Percentiles rank a stretch among this genome's conserved stretches.
These are phyloP conservation scores for Drosophila obscura DNA, from an alignment of 1,140 invertebrate species.

Conservation along the genomic window DNA sequence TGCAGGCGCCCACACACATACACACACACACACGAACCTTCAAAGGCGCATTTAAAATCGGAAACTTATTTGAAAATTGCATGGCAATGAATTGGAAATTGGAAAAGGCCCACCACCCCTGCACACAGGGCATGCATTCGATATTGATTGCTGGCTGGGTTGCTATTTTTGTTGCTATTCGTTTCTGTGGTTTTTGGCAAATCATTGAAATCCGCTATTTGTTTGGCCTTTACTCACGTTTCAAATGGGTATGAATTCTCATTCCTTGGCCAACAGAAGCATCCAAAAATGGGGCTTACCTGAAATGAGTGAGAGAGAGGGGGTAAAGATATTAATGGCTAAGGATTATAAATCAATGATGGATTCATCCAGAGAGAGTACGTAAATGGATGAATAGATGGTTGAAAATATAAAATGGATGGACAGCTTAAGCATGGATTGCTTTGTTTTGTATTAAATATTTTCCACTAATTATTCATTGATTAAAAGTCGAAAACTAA, in stretches of 20 bases:
- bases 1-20: conserved; percentile 7
- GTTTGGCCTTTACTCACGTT: conserved; percentile 14
- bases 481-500: too few relatives aligned
- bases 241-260: too few relatives aligned
- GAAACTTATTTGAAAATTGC: conserved; percentile 60
- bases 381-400: too few relatives aligned
- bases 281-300: conserved; percentile 21
- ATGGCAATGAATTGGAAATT: conserved; percentile 55
- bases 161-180: conserved; percentile 17
- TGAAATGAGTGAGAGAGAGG: conserved; percentile 16
- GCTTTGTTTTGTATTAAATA: too few relatives aligned
- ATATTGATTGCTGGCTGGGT: conserved; percentile 34
- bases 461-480: too few relatives aligned
- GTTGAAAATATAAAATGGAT: too few relatives aligned
- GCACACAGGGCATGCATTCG: conserved; percentile 42
- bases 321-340: background rate
- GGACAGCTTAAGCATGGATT: too few relatives aligned
- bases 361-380: too few relatives aligned
- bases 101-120: conserved; percentile 1
- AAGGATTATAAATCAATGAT: too few relatives aligned
- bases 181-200: conserved; percentile 3
- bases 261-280: too few relatives aligned
- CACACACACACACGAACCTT: conserved; percentile 1
- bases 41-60: conserved; percentile 67
- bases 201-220: background rate